Evolutionary conservation across 1,140 invertebrate genomes (phyloP).

Genomic region (Saccostrea echinata): DNA sequence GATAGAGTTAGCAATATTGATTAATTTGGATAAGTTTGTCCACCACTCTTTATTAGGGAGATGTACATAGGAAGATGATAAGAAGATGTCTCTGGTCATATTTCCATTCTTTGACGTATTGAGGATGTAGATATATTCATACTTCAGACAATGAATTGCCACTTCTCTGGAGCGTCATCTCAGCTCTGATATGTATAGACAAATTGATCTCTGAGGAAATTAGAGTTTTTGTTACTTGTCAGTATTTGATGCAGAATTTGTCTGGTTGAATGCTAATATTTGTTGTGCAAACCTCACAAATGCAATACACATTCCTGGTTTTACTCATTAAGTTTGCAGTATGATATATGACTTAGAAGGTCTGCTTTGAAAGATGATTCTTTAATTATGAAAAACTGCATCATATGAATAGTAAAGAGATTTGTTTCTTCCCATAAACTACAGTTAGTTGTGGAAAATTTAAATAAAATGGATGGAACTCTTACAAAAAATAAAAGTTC

Average conservation of each 20-base stretch:
- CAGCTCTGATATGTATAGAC: not conserved
- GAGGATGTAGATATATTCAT: slow-evolving; percentile 5
- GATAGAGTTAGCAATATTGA: not conserved
- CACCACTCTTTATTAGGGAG: not conserved
- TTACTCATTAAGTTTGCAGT: slow-evolving; percentile 18
- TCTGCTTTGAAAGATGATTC: not conserved
- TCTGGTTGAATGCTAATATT: slow-evolving; percentile 15
- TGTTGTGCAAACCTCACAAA: not conserved
- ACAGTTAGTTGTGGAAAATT: slow-evolving; percentile 11
- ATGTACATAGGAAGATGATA: not conserved
- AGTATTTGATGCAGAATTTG: slow-evolving; percentile 3
- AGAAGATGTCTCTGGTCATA: not conserved
- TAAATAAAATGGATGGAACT: slow-evolving; percentile 2
- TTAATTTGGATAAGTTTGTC: not conserved
- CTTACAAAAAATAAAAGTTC: not conserved
- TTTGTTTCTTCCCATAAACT: not conserved
- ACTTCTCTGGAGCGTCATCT: not conserved
- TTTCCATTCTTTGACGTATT: not conserved
- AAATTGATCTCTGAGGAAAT: slow-evolving; percentile 23
- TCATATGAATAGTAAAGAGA: slow-evolving; percentile 9
- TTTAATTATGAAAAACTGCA: slow-evolving; percentile 26
- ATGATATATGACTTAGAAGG: slow-evolving; percentile 17
- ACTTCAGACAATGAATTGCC: not conserved
- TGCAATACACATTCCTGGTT: not conserved
- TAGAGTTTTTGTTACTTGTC: slow-evolving; percentile 25